These are phyloP conservation scores for Dendrocincla tyrannina DNA, from an alignment of 2,797 vertebrate genomes.

Conservation along the genomic window DNA sequence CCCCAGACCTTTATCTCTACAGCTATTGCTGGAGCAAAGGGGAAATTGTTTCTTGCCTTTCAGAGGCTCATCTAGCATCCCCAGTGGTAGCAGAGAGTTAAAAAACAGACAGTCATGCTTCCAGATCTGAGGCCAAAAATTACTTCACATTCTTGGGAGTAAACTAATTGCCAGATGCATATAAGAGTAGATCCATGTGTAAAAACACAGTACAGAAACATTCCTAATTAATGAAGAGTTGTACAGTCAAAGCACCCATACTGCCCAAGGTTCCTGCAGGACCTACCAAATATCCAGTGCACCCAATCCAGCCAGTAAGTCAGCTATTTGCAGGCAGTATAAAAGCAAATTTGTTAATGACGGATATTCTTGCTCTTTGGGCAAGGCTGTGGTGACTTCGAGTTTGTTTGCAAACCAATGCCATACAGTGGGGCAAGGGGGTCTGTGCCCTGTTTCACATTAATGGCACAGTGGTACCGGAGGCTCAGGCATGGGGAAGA, in stretches of 20 bases:
- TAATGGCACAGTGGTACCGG: fast-evolving
- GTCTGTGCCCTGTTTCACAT: background rate
- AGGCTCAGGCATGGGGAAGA: background rate
- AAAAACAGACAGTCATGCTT: conserved; percentile 40
- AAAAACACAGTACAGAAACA: conserved; percentile 48
- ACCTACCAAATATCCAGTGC: background rate
- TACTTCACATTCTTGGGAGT: conserved; percentile 75
- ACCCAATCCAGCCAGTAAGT: background rate
- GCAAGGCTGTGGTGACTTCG: background rate
- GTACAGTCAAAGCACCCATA: conserved; percentile 7
- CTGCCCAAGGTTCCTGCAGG: conserved; percentile 26
- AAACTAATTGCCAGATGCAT: conserved; percentile 75
- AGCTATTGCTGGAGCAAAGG: background rate
- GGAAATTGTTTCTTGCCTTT: background rate
- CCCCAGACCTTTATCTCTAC: background rate
- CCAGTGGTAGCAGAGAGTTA: conserved; percentile 59
- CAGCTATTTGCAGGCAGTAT: background rate
- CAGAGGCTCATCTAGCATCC: background rate
- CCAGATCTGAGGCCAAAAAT: conserved; percentile 67
- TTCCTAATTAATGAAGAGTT: conserved; percentile 12
- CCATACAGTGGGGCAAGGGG: fast-evolving
- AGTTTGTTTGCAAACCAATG: fast-evolving
- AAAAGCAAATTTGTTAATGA: background rate
- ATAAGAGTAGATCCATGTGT: conserved; percentile 65
- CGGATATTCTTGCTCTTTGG: background rate